Conservation (phyloP, 2,888 invertebrate genomes). For the Troglohyphantes excavatus region DNA sequence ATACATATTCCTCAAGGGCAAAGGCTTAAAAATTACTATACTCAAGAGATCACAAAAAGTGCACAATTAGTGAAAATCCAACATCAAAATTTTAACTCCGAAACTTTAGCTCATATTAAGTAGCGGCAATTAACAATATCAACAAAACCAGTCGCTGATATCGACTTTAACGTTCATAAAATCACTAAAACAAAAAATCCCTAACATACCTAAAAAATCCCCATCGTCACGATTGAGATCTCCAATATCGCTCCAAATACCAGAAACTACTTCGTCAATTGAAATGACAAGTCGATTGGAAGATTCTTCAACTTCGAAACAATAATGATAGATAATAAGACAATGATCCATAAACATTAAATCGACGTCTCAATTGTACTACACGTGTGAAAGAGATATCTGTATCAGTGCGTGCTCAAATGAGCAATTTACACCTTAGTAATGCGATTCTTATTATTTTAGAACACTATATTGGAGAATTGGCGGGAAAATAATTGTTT, state of each 20-base stretch:
- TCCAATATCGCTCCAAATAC: background rate
- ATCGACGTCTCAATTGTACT: background rate
- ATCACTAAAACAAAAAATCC: background rate
- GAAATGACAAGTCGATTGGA: background rate
- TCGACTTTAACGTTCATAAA: too few species aligned
- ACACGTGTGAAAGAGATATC: background rate
- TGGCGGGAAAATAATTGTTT: background rate
- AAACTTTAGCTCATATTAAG: too few species aligned
- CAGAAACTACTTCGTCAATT: conserved; percentile 1
- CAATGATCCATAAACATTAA: background rate
- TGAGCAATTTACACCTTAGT: background rate
- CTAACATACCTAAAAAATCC: background rate
- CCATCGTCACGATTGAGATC: background rate
- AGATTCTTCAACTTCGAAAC: background rate
- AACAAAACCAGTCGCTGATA: too few species aligned
- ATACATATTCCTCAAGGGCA: too few species aligned
- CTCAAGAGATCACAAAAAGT: too few species aligned
- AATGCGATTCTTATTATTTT: background rate
- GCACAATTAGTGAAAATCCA: too few species aligned
- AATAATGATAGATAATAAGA: conserved; percentile 5
- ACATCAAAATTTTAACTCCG: too few species aligned
- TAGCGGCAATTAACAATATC: too few species aligned
- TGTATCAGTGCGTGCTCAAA: background rate
- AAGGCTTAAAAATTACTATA: too few species aligned
- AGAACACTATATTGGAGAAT: background rate